Base-by-base conservation (phyloP, 2,888 invertebrate genomes). In the Halictus ligatus region DNA sequence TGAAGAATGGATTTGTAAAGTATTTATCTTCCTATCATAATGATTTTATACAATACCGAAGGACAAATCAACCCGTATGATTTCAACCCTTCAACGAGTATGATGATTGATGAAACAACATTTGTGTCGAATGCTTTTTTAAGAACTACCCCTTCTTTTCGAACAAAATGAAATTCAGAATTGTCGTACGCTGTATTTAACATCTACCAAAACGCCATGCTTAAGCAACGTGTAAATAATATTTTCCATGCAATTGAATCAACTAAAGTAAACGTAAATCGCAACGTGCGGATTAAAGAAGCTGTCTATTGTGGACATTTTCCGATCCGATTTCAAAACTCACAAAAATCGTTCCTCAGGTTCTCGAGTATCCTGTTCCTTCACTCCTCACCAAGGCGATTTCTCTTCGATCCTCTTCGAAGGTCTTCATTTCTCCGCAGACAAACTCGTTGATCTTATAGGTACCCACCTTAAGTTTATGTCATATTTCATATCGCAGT, bases 381-480 rank as follows among this genome's bases (percentile, higher is more conserved):
- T 4, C 15, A 10, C 6, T 29, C 4, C 8, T 15, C 10, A 18
- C 12, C 6, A 40, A 29, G 35, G n/a, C 0, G 8, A 54, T n/a
- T 1, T n/a, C 2, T 54, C 10, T n/a, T 54, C 54, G 21, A 54
- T 54, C 54, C 10, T 21, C 69, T 12, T 35, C 40, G 69, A 43
- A 21, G 69, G 43, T 67, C 69, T 69, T 69, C 69, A 5, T 40
- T 54, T 10, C 21, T 69, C 40, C 6, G 8, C 8, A 18, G 40
- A 64, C 43, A 40, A 29, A 29, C 54, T 88, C 80, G 94, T 92
- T 90, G 95, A 93, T 93, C 89, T 93, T 94, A 94, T 94, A 95
- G 94, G 93, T 92, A 95, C 94, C 95, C 95, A 94, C 92, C 95
- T 95, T 94, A 95, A 95, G 95, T 95, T 95, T 95, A 93, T 94